Base-by-base conservation (phyloP, 2,113 vertebrate species). In the Paramisgurnus dabryanus region DNA sequence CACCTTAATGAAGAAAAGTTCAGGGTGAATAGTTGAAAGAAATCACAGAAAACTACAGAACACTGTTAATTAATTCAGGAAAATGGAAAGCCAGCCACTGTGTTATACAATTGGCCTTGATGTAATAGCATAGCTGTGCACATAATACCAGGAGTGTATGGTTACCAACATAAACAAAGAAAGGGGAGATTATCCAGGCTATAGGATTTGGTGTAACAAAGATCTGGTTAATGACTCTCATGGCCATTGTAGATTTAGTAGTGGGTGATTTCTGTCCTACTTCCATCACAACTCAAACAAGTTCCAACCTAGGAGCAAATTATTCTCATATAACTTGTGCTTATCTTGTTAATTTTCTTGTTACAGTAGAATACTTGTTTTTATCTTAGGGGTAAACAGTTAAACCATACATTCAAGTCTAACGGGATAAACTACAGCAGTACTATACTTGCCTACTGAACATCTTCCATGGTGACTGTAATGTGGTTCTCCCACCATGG, bases 391-490 rank as follows among this genome's bases (percentile, higher is more conserved):
- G 12, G 15, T 55, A 55, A 55, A 55, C 15, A 0, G 15, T 57
- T 57, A 57, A 6, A 17, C 2, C 43, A 45, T 45, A 45, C 43
- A 12, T 53, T 53, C 12, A 53, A 12, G 12, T 12, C 4, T 53
- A 13, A 53, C 22, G 50, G 5, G 13, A 13, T 13, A 17, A 12
- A 12, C 9, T 12, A 58, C 17, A 58, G 15, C 6, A 18, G 55
- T 18, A n/a, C 50, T 53, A 13, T 67, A 93, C 95, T 95, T 89
- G 94, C 96, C 95, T 70, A 92, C 91, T 11, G 93, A 92, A 85
- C 96, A 97, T 71, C 88, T 90, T 74, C 94, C 94, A 18, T 86
- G 88, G 50, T 76, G 80, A 60, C 89, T 91, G n/a, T 89, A 81
- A 45, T 91, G 91, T 39, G 94, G 93, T 43, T 90, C 88, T 0